Evolutionary conservation across 2,888 invertebrate species (phyloP), one percentile per base, ranked within the genome.

Genomic region (Magallana nippona): DNA sequence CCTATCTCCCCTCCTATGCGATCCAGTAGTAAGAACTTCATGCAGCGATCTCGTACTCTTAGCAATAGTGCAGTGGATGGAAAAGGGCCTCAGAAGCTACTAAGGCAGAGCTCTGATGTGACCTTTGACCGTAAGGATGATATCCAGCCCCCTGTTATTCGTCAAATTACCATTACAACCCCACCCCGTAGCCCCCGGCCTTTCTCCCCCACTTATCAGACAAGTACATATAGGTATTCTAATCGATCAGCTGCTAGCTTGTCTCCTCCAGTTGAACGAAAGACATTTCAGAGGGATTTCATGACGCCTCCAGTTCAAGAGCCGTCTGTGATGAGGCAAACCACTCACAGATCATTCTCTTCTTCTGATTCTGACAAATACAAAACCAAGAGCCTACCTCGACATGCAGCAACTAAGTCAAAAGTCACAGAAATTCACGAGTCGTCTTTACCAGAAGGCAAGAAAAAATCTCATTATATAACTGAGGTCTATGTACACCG

Each of bases 401-500:
- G 60, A 87, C 87, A 78, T 85, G 81, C 83, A 27, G 85, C 88
- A 80, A 83, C 87, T 83, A 60, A 85, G 87, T 78, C 84, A 84
- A 86, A 83, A 77, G 82, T 86, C 27, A 86, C 85, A 22, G 85
- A 86, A 77, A 82, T 86, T 44, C 85, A 86, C 19, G 85, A 86
- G 62, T 79, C 78, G 22, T 77, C 57, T 60, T 55, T 80, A n/a
- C 85, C 85, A 19, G 82, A 84, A 56, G 85, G 85, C 17, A 86
- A 86, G 82, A 88, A 90, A 62, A 91, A 92, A 83, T 91, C 91
- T 60, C 91, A 91, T 86, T 92, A 92, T 88, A 91, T 92, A 85
- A 92, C 92, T 22, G 92, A 92, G 86, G 92, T 91, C 80, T 91
- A 90, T 78, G 91, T 91, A 55, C 91, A 91, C 83, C 85, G 91